Evolutionary conservation across 2,113 vertebrate species (phyloP), one percentile per base, ranked within the genome.

Genomic region (Oophaga pumilio): DNA sequence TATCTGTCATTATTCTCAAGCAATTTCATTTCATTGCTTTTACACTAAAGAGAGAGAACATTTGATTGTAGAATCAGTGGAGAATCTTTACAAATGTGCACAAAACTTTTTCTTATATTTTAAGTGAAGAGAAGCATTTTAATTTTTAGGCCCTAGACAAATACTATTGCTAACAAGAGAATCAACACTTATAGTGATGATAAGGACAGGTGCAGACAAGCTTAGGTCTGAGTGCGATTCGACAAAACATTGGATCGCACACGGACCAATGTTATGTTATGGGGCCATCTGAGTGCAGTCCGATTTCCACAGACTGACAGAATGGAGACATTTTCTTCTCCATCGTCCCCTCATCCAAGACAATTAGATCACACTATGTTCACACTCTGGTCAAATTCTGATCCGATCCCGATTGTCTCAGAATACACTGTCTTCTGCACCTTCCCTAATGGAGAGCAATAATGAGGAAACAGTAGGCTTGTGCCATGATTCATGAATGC

Each of bases 31-130:
- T 76, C 76, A 76, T 76, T 85, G 69, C 69, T 76, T 76, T 85
- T 33, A 17, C 59, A 73, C 76, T 20, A 60, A 76, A 85, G 14
- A 1, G 26, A 85, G 53, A 85, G 71, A 85, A 85, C 83, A 85
- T 76, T 85, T 85, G 24, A 77, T 85, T 77, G 84, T 64, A 24
- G 33, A 66, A 76, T 85, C 4, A 49, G 6, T 43, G n/a, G 20
- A 52, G 14, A 33, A 53, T 76, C 73, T 76, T 85, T 76, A 59
- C 5, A 60, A 11, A 9, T 76, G 28, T 60, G 71, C 60, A 57
- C 57, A 76, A n/a, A 24, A 10, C 7, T 12, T 22, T 60, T 64
- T 59, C 7, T 18, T 26, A 49, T 8, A 64, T 76, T 28, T 15
- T 17, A 76, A 76, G 28, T 64, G 20, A n/a, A 76, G 24, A 73